Conservation (phyloP, 2,888 invertebrate genomes). For the Athalia cordata region DNA sequence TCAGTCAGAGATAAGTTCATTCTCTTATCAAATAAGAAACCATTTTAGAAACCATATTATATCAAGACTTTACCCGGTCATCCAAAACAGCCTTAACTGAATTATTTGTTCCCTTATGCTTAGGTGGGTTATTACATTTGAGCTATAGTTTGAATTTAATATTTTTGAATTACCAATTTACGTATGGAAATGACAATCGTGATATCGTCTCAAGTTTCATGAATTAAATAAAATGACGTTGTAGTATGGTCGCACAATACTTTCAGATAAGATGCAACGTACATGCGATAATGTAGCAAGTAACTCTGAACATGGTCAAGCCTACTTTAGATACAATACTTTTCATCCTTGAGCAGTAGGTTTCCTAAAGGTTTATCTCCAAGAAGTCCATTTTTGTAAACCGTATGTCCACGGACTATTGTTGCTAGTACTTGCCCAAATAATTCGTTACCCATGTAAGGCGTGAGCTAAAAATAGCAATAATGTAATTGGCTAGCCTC, state of each 20-base stretch:
- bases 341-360: constrained; percentile 69
- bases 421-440: constrained; percentile 81
- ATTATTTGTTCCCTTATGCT: no score
- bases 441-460: constrained; percentile 79
- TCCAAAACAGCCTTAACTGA: neutral
- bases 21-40: neutral
- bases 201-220: no score
- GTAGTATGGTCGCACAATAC: no score
- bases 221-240: no score
- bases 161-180: no score
- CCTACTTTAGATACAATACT: constrained; percentile 25
- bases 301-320: neutral
- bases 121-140: no score
- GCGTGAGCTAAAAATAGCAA: constrained; percentile 76
- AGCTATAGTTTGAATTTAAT: no score
- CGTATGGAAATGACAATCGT: no score
- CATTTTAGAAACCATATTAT: neutral
- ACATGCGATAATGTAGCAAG: neutral
- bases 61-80: neutral
- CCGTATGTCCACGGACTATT: constrained; percentile 79
- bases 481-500: no score
- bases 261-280: neutral
- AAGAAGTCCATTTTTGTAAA: constrained; percentile 75
- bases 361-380: constrained; percentile 74
- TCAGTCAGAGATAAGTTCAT: neutral